These are phyloP conservation scores for Dinomys branickii DNA, from an alignment of 2,113 vertebrate species.

Conservation along the genomic window DNA sequence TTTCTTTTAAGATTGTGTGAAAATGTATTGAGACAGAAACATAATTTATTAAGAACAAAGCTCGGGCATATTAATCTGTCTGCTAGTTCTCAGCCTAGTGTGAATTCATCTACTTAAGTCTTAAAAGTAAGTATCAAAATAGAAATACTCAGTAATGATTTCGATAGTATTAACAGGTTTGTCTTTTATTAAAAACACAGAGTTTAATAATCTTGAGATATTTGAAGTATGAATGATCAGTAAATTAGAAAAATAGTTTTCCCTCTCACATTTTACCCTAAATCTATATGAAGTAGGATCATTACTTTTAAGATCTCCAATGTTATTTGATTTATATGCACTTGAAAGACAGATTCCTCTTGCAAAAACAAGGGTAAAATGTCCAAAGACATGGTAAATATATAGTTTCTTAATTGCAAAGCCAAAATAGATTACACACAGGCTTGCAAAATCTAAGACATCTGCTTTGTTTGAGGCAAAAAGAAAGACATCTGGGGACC, in stretches of 20 bases:
- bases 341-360: slow-evolving; percentile 74
- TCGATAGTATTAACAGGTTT: slow-evolving; percentile 77
- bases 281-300: slow-evolving; percentile 75
- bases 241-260: slow-evolving; percentile 75
- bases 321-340: slow-evolving; percentile 62
- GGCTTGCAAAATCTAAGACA: slow-evolving; percentile 84
- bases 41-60: slow-evolving; percentile 86
- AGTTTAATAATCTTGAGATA: slow-evolving; percentile 72
- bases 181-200: slow-evolving; percentile 82
- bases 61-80: slow-evolving; percentile 83
- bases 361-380: slow-evolving; percentile 79
- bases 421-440: slow-evolving; percentile 83
- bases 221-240: slow-evolving; percentile 69
- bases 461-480: slow-evolving; percentile 83
- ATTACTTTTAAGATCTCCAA: slow-evolving; percentile 76
- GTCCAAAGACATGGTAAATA: slow-evolving; percentile 84
- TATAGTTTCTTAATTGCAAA: slow-evolving; percentile 86
- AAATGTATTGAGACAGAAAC: slow-evolving; percentile 82
- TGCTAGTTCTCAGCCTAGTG: slow-evolving; percentile 82
- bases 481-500: slow-evolving; percentile 80
- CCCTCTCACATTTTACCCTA: slow-evolving; percentile 70
- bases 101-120: slow-evolving; percentile 84
- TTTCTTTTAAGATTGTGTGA: slow-evolving; percentile 80
- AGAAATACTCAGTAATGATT: slow-evolving; percentile 82
- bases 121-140: slow-evolving; percentile 84